Evolutionary conservation across 2,888 invertebrate genomes (phyloP).

Genomic region (Harpalus rubripes): DNA sequence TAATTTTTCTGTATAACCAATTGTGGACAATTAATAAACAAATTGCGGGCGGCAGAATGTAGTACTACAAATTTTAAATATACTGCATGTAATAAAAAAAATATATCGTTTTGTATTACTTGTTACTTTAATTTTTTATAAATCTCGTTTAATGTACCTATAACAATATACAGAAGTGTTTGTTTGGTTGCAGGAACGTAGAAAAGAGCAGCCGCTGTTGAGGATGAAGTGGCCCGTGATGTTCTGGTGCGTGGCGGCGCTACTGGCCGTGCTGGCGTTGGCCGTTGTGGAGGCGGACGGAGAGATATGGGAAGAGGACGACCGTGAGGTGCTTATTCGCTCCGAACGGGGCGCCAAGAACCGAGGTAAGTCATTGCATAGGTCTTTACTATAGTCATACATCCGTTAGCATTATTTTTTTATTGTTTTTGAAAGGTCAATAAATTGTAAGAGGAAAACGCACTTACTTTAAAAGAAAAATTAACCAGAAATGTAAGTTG

Average conservation of each 20-base stretch:
- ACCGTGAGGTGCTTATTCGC: constrained; percentile 88
- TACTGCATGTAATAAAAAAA: no score
- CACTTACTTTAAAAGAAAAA: no score
- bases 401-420: no score
- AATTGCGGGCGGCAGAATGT: no score
- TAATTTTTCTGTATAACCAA: no score
- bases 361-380: constrained; percentile 78
- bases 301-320: constrained; percentile 89
- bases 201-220: neutral
- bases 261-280: constrained; percentile 79
- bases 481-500: no score
- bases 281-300: constrained; percentile 81
- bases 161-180: neutral
- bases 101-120: neutral
- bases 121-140: no score
- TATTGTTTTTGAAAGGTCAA: no score
- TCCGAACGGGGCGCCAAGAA: constrained; percentile 89
- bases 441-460: no score
- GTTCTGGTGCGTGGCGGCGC: constrained; percentile 77
- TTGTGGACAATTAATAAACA: no score
- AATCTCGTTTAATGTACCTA: no score
- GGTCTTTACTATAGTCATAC: neutral
- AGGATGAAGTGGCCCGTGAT: constrained; percentile 78
- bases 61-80: no score
- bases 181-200: constrained; percentile 7